Percentiles rank a stretch among this genome's conserved stretches.
Conservation (phyloP, 1,140 invertebrate species). For the Nasonia longicornis region DNA sequence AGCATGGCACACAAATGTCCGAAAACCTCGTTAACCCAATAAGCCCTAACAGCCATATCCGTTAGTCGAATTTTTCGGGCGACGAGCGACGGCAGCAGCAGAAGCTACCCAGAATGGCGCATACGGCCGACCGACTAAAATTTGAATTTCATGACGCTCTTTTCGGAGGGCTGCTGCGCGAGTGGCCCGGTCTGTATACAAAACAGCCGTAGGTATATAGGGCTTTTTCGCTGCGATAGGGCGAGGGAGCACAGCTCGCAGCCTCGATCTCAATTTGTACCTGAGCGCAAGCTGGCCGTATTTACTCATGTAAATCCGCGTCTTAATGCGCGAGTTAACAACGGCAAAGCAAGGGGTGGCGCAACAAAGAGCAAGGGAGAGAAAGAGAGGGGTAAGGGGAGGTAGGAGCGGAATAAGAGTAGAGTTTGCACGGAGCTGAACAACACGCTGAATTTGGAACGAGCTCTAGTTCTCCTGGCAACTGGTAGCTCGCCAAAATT, state of each 20-base stretch:
- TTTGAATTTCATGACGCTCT: conserved; percentile 37
- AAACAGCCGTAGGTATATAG: not conserved
- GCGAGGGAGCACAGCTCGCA: not conserved
- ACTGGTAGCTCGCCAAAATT: conserved; percentile 16
- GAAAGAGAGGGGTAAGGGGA: not conserved
- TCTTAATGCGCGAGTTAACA: conserved; percentile 49
- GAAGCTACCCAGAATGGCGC: not conserved
- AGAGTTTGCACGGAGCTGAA: not conserved
- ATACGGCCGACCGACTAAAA: not conserved
- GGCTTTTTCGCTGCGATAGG: not conserved
- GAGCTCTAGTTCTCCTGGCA: not conserved
- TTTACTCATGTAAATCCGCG: conserved; percentile 57
- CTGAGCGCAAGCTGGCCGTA: conserved; percentile 45
- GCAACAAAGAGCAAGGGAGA: not conserved
- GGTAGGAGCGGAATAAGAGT: not conserved
- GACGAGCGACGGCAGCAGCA: not conserved
- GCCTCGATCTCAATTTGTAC: conserved; percentile 57
- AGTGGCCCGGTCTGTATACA: not conserved
- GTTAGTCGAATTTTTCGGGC: conserved; percentile 10
- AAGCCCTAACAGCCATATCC: not conserved
- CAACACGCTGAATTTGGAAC: conserved; percentile 26
- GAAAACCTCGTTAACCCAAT: not conserved
- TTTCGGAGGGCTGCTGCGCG: not conserved
- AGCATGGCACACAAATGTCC: not conserved
- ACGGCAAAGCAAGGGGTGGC: conserved; percentile 2